Evolutionary conservation across 2,113 vertebrate genomes (phyloP).

Genomic region (Centropus bengalensis): DNA sequence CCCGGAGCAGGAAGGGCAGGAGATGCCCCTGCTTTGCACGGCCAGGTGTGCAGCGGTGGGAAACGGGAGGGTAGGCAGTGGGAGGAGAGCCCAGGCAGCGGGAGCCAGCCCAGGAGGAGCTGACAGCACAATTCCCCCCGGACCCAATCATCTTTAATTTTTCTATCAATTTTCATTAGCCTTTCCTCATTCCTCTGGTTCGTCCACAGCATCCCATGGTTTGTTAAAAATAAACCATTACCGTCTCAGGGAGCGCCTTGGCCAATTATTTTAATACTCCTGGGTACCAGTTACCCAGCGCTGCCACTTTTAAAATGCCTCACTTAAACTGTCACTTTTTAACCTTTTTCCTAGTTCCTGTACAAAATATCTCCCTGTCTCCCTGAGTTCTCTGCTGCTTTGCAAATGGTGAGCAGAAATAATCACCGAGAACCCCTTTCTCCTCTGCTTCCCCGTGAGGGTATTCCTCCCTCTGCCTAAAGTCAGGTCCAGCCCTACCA

Average conservation of each 20-base stretch:
- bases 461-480: not conserved
- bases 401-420: slow-evolving; percentile 2
- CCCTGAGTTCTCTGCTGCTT: not conserved
- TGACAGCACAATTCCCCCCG: not conserved
- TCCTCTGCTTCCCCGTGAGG: not conserved
- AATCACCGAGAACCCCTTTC: not conserved
- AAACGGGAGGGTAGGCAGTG: fast-evolving
- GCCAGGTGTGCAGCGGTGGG: not conserved
- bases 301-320: slow-evolving; percentile 13
- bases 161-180: slow-evolving; percentile 35
- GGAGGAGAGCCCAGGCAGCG: not conserved
- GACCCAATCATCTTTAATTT: slow-evolving; percentile 29
- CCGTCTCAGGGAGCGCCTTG: not conserved
- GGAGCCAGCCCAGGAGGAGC: not conserved
- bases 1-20: not conserved
- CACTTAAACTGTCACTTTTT: slow-evolving; percentile 24
- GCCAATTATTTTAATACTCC: slow-evolving; percentile 62
- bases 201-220: not conserved
- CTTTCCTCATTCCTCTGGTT: not conserved
- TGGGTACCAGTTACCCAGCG: slow-evolving; percentile 40
- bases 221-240: slow-evolving; percentile 46
- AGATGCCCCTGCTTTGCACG: fast-evolving
- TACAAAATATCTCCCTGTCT: not conserved
- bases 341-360: not conserved
- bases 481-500: not conserved